Conservation (phyloP, 2,113 vertebrate species). For the Genyomyrus donnyi region DNA sequence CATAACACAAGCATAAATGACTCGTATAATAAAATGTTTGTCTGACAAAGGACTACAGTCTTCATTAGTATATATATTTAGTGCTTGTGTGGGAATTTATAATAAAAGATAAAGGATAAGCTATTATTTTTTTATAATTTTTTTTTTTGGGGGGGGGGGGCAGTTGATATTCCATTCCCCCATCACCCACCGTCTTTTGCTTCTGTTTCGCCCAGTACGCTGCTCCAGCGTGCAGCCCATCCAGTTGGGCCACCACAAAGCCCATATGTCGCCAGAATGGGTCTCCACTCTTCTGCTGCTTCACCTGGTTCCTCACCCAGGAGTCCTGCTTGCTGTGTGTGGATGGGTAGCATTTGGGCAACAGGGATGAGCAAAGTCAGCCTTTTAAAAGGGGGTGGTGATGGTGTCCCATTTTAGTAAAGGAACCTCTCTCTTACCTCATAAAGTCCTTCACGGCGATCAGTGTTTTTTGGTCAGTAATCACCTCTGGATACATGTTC, state of each 20-base stretch:
- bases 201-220: conserved; percentile 61
- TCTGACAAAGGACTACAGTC: neutral
- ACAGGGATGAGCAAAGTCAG: neutral
- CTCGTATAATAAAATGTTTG: neutral
- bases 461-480: conserved; percentile 57
- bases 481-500: conserved; percentile 80
- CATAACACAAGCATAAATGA: neutral
- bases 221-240: conserved; percentile 74
- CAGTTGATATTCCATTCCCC: too few species aligned
- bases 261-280: conserved; percentile 73
- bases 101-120: neutral
- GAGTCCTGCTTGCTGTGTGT: conserved; percentile 67
- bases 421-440: conserved; percentile 44
- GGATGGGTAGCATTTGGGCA: neutral
- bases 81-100: neutral
- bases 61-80: neutral
- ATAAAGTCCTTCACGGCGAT: conserved; percentile 67
- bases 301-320: conserved; percentile 72
- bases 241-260: conserved; percentile 72
- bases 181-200: conserved; percentile 54
- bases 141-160: neutral
- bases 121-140: neutral
- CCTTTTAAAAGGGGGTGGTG: neutral
- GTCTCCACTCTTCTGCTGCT: conserved; percentile 48
- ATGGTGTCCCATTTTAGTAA: neutral